Conservation (phyloP, 2,113 vertebrate genomes). For the Ptychochromis oligacanthus region DNA sequence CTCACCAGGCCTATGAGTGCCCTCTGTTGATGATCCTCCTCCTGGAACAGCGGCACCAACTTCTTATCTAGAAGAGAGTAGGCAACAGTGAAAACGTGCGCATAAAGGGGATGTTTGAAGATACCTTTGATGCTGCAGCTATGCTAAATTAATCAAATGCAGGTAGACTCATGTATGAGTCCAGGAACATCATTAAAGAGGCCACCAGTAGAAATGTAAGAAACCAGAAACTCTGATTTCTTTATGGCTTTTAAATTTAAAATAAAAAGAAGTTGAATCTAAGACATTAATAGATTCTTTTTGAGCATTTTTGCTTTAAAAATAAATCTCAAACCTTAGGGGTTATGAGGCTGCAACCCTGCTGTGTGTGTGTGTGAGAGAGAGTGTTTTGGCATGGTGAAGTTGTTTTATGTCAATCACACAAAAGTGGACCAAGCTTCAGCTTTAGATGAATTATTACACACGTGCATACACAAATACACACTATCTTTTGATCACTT, state of each 20-base stretch:
- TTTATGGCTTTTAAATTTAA: constrained; percentile 25
- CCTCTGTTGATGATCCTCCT: constrained; percentile 90
- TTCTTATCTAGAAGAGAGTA: constrained; percentile 82
- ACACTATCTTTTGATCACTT: constrained; percentile 25
- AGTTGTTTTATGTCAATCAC: constrained; percentile 36
- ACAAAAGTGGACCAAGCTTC: constrained; percentile 24
- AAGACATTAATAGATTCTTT: constrained; percentile 44
- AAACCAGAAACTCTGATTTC: not conserved
- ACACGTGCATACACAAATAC: constrained; percentile 11
- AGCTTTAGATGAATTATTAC: constrained; percentile 40
- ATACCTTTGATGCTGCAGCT: constrained; percentile 35
- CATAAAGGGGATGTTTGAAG: constrained; percentile 37
- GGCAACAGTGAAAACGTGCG: not conserved
- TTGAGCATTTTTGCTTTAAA: constrained; percentile 33
- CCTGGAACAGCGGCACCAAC: constrained; percentile 88
- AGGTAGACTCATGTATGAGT: constrained; percentile 19
- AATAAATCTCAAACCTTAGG: constrained; percentile 33
- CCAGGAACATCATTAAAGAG: constrained; percentile 27
- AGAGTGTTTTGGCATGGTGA: not conserved
- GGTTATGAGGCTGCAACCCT: constrained; percentile 16
- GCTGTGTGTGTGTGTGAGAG: not conserved
- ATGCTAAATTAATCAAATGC: not conserved
- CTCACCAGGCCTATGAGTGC: constrained; percentile 90
- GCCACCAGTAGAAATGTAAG: not conserved
- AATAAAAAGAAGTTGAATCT: not conserved